A percentile compares a stretch with the other conserved stretches of the same genome.
Conservation (phyloP, 1,140 invertebrate genomes). For the Drosophila leontia region DNA sequence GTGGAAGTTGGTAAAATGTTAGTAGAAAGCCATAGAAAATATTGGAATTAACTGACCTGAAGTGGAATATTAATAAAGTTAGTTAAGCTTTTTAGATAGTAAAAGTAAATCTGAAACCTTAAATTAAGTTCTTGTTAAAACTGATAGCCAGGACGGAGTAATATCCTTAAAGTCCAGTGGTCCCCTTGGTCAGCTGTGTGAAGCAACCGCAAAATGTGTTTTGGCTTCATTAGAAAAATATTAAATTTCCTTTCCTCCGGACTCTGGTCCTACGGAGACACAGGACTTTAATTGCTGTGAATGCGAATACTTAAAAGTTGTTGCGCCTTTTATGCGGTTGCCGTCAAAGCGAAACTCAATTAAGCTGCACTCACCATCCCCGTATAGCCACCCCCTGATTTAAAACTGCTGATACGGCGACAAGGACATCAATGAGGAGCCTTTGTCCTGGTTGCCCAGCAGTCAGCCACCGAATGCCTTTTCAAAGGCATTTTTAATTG, state of each 20-base stretch:
- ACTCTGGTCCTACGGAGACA: not conserved
- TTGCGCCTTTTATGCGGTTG: constrained; percentile 80
- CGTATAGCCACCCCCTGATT: constrained; percentile 47
- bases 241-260: constrained; percentile 67
- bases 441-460: constrained; percentile 68
- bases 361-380: constrained; percentile 59
- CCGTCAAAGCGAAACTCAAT: constrained; percentile 83
- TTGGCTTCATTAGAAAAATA: constrained; percentile 74
- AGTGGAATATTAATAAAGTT: not conserved
- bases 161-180: too few species aligned
- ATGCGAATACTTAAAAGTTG: constrained; percentile 82
- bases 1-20: not conserved
- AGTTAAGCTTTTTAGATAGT: too few species aligned
- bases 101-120: not conserved
- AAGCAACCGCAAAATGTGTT: constrained; percentile 62
- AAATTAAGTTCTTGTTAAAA: not conserved
- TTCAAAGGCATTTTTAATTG: constrained; percentile 82
- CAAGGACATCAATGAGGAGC: constrained; percentile 75
- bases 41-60: not conserved
- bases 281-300: constrained; percentile 71
- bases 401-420: constrained; percentile 79
- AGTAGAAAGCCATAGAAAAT: not conserved
- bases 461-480: constrained; percentile 61
- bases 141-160: too few species aligned
- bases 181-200: constrained; percentile 58